Conservation (phyloP, 1,140 invertebrate genomes). For the Cotesia typhae region DNA sequence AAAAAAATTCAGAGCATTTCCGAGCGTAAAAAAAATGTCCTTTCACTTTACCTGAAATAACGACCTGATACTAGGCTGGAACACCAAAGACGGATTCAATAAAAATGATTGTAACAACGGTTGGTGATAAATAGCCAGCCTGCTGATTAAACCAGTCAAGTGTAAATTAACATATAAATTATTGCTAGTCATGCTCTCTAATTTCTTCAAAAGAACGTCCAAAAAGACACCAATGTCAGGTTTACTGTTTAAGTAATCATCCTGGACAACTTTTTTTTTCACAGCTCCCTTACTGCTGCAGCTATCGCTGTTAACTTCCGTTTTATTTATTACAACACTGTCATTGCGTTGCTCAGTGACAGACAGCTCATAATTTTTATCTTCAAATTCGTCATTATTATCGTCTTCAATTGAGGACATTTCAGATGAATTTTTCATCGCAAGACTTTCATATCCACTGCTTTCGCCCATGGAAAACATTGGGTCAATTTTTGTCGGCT, state of each 20-base stretch:
- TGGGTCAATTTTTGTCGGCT: slow-evolving; percentile 52
- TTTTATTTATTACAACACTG: neutral
- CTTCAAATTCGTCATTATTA: slow-evolving; percentile 49
- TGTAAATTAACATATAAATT: slow-evolving; percentile 88
- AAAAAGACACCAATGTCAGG: slow-evolving; percentile 75
- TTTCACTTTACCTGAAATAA: slow-evolving; percentile 79
- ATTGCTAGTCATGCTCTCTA: slow-evolving; percentile 86
- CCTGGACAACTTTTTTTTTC: too few relatives aligned
- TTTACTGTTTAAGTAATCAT: slow-evolving; percentile 48
- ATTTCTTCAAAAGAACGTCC: slow-evolving; percentile 80
- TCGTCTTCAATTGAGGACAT: slow-evolving; percentile 55
- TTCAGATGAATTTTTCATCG: slow-evolving; percentile 67
- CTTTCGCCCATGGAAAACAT: slow-evolving; percentile 80
- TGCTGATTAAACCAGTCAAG: slow-evolving; percentile 86
- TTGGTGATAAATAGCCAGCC: slow-evolving; percentile 87
- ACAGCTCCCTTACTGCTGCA: too few relatives aligned
- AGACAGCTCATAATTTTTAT: slow-evolving; percentile 42
- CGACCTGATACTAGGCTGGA: slow-evolving; percentile 90
- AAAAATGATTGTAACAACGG: slow-evolving; percentile 87
- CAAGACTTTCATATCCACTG: slow-evolving; percentile 86
- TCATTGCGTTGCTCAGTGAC: neutral
- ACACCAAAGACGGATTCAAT: slow-evolving; percentile 84
- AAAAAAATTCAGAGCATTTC: too few relatives aligned
- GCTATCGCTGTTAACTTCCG: neutral
- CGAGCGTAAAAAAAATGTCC: too few relatives aligned